Base-by-base conservation (phyloP, 2,113 vertebrate species). In the Octodon degus region DNA sequence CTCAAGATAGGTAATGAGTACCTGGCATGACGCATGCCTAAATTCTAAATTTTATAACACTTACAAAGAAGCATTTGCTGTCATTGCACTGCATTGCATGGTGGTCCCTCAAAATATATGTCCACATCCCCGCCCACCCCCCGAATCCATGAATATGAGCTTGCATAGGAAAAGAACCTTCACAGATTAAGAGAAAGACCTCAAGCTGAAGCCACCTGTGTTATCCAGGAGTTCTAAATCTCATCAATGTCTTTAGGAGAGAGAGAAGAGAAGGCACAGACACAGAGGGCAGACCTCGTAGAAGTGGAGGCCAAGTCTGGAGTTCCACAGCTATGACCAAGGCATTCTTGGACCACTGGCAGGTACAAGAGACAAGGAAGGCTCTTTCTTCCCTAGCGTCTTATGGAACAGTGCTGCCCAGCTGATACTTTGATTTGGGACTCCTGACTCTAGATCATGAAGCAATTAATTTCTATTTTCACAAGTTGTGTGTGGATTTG, bases 221-320 rank as follows among this genome's bases (percentile, higher is more conserved):
- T 91, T 72, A 91, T 55, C 85, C 32, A 85, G 79, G 62, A 53
- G 34, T 63, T 85, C 72, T 82, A 81, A 65, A 37, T 43, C 53
- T 19, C 94, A 5, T 7, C 34, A 32, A 60, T 24, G 3, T 74
- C 34, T 53, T 83, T 37, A 9, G 14, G 30, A 40, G 34, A 63
- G 50, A 65, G 11, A 12, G 10, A 81, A 50, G n/a, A 74, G 58
- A 43, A 47, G 84, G 50, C 82, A 40, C 11, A 43, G 68, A 63
- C 3, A 7, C 4, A 27, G n/a, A 67, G 47, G 9, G 65, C 8
- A 68, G 47, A 10, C 8, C 13, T 6, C 10, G 63, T 47, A 12
- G 55, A 53, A 12, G 12, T 1, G 34, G 47, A 53, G 50, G 37
- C 53, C 20, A 24, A 70, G 12, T 6, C 2, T 53, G 40, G 14